A percentile compares a stretch with the other conserved stretches of the same genome.
phyloP scores from a whole-genome alignment of 2,113 vertebrate genomes.

The Dicaeum eximium region DNA sequence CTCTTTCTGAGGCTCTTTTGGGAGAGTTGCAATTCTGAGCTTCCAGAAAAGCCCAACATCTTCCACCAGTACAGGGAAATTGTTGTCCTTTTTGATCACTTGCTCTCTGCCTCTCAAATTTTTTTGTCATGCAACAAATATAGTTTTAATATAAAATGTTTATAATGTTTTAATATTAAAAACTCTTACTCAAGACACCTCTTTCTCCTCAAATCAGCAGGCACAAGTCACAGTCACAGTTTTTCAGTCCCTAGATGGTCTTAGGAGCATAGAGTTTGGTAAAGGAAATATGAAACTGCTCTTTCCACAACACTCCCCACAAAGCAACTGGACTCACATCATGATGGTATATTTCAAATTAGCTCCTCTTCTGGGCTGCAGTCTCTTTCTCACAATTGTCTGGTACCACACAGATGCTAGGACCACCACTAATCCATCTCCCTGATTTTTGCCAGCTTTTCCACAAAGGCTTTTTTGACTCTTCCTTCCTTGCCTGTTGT shows the following conservation, averaged over 20 bases:
- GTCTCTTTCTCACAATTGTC: neutral
- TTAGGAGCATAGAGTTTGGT: neutral
- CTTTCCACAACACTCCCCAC: neutral
- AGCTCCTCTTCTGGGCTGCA: neutral
- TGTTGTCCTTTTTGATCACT: neutral
- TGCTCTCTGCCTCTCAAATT: neutral
- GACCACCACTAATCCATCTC: neutral
- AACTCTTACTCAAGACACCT: neutral
- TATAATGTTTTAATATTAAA: neutral
- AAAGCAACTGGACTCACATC: neutral
- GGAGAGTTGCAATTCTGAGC: neutral
- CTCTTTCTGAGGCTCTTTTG: neutral
- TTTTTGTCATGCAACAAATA: neutral
- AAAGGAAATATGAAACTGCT: neutral
- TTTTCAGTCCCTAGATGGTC: neutral
- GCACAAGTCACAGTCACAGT: neutral
- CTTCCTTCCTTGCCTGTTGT: neutral
- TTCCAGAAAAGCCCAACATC: neutral
- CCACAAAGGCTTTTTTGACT: neutral
- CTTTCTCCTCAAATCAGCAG: neutral
- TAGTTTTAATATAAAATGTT: neutral
- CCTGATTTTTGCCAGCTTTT: neutral
- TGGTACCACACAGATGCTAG: neutral
- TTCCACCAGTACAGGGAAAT: neutral
- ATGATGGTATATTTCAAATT: neutral